Percentiles rank a stretch among this genome's conserved stretches.
Evolutionary conservation across 2,888 invertebrate species (phyloP).

Genomic region (Acheta domesticus): DNA sequence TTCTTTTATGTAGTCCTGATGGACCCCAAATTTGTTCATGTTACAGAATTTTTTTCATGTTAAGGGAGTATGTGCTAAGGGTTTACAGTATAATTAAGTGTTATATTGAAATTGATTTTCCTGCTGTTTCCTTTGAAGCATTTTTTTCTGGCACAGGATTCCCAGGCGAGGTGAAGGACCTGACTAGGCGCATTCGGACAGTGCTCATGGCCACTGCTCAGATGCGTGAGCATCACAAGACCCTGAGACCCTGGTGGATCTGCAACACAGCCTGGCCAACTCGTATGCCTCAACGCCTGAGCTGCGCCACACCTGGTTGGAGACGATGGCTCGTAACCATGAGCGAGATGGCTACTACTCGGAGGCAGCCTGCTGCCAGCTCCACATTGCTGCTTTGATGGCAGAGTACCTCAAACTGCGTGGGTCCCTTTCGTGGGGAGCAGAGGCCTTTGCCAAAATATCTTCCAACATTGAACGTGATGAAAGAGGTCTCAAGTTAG

Average conservation of each 20-base stretch:
- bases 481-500: slow-evolving; percentile 79
- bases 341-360: slow-evolving; percentile 78
- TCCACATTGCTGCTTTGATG: slow-evolving; percentile 92
- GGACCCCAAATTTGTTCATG: no score
- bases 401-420: slow-evolving; percentile 86
- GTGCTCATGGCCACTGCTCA: slow-evolving; percentile 93
- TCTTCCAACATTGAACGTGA: slow-evolving; percentile 85
- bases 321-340: slow-evolving; percentile 87
- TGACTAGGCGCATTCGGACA: slow-evolving; percentile 88
- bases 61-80: no score
- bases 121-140: slow-evolving; percentile 30
- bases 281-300: slow-evolving; percentile 82
- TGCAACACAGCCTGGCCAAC: slow-evolving; percentile 88
- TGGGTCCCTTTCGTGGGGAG: slow-evolving; percentile 76
- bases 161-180: slow-evolving; percentile 85
- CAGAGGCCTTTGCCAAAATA: slow-evolving; percentile 75
- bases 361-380: slow-evolving; percentile 92
- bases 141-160: slow-evolving; percentile 55
- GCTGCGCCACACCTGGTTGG: slow-evolving; percentile 91
- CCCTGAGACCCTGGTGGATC: slow-evolving; percentile 84
- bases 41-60: no score
- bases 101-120: not conserved
- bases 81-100: no score
- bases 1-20: no score
- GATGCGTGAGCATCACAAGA: slow-evolving; percentile 87